phyloP scores from a whole-genome alignment of 53 echinoderm and acorn worm species.

The Paelopatides confundens region DNA sequence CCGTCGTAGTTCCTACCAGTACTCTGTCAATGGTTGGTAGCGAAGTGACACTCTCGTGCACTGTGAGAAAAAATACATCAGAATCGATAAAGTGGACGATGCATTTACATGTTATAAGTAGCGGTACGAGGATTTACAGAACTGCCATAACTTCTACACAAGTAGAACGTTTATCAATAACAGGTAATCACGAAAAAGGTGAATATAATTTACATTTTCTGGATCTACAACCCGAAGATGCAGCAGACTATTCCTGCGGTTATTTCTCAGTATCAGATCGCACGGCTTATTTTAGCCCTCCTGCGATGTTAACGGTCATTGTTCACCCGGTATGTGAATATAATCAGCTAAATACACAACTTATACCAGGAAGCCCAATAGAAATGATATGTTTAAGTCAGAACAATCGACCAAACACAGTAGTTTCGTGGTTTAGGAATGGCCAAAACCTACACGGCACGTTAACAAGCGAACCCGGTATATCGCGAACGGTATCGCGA shows the following conservation, averaged over 20 bases:
- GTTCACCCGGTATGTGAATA: neutral
- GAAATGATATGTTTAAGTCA: conserved; percentile 26
- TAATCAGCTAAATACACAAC: neutral
- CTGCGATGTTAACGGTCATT: neutral
- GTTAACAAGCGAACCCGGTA: neutral
- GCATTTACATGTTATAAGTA: neutral
- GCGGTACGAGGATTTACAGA: neutral
- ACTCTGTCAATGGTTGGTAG: neutral
- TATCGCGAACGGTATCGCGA: neutral
- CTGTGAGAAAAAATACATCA: neutral
- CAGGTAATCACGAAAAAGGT: neutral
- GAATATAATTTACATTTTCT: conserved; percentile 4
- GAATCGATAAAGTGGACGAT: neutral
- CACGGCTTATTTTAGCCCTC: neutral
- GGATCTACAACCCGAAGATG: conserved; percentile 12
- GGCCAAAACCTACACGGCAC: neutral
- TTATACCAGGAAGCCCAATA: neutral
- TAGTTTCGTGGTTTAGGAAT: conserved; percentile 10
- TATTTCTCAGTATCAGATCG: conserved; percentile 23
- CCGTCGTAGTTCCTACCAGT: neutral
- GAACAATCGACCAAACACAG: conserved; percentile 10
- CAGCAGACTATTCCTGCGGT: conserved; percentile 10
- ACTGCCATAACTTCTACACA: neutral
- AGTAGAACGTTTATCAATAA: conserved; percentile 5
- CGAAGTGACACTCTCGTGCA: neutral